A percentile compares a stretch with the other conserved stretches of the same genome.
Conservation (phyloP, 2,888 invertebrate genomes). For the Sturmia bella region DNA sequence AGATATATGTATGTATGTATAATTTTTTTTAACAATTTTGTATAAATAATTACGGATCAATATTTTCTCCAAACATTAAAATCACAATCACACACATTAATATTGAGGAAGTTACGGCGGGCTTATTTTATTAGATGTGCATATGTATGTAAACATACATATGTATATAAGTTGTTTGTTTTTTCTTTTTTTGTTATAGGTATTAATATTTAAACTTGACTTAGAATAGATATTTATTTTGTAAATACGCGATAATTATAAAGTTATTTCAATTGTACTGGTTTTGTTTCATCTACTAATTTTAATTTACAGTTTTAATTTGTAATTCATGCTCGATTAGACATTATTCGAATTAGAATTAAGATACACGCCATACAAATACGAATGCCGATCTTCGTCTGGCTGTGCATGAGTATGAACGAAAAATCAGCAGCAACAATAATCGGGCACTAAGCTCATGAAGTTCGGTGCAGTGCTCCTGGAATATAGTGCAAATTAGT, state of each 20-base stretch:
- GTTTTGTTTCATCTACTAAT: conserved; percentile 17
- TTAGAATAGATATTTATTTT: neutral
- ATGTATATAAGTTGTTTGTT: neutral
- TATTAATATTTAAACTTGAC: neutral
- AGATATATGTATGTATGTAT: neutral
- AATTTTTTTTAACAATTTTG: conserved; percentile 6
- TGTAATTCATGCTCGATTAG: conserved; percentile 55
- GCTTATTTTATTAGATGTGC: conserved; percentile 42
- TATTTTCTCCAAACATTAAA: conserved; percentile 34
- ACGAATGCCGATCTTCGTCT: conserved; percentile 50
- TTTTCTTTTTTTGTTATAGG: neutral
- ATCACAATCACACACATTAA: conserved; percentile 54
- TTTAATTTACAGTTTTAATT: conserved; percentile 51
- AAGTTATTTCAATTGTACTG: neutral
- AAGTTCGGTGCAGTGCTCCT: conserved; percentile 44
- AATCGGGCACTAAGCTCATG: conserved; percentile 30
- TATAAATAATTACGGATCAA: conserved; percentile 30
- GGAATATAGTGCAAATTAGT: conserved; percentile 37
- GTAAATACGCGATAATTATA: conserved; percentile 21
- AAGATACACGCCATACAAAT: conserved; percentile 40
- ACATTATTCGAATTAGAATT: conserved; percentile 41
- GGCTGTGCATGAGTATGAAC: conserved; percentile 36
- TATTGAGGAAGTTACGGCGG: conserved; percentile 49
- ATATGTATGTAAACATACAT: neutral
- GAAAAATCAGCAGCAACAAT: conserved; percentile 45